Percentiles rank a stretch among this genome's conserved stretches.
Conservation (phyloP, 2,888 invertebrate genomes). For the Caradrina kadenii region DNA sequence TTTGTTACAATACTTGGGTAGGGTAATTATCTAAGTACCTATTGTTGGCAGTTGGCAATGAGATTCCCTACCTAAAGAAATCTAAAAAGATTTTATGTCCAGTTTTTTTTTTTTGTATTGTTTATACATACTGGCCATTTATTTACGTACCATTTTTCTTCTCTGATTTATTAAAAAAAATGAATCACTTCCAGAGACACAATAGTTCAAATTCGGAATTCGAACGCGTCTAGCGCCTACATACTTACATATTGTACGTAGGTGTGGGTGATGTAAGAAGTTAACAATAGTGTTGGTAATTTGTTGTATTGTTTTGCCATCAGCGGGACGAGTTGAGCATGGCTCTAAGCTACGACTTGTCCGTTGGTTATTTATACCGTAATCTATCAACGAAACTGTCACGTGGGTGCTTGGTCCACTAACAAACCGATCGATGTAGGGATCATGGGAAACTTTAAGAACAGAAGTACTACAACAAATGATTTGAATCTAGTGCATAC, state of each 20-base stretch:
- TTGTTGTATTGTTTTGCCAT: constrained; percentile 73
- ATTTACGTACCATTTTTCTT: constrained; percentile 36
- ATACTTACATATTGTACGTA: constrained; percentile 50
- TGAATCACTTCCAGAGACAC: constrained; percentile 59
- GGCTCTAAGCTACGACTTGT: constrained; percentile 68
- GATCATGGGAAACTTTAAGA: constrained; percentile 8
- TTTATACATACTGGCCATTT: constrained; percentile 3
- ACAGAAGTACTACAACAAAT: constrained; percentile 42
- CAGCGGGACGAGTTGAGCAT: constrained; percentile 62
- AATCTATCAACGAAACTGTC: constrained; percentile 72
- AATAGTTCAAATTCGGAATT: constrained; percentile 62
- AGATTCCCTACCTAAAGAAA: too few species aligned
- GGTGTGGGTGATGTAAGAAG: constrained; percentile 70
- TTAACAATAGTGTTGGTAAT: constrained; percentile 70
- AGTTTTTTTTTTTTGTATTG: too few species aligned
- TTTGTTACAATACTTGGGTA: neutral
- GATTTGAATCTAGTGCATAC: neutral
- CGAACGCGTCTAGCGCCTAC: constrained; percentile 61
- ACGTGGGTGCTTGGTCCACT: constrained; percentile 68
- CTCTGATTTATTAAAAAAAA: constrained; percentile 51
- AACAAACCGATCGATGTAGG: constrained; percentile 43
- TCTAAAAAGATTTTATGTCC: too few species aligned
- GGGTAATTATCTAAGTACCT: too few species aligned
- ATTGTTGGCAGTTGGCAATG: neutral
- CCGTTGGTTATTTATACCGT: constrained; percentile 69